These are phyloP conservation scores for Norana najaformis DNA, from an alignment of 2,888 invertebrate genomes.

Conservation along the genomic window DNA sequence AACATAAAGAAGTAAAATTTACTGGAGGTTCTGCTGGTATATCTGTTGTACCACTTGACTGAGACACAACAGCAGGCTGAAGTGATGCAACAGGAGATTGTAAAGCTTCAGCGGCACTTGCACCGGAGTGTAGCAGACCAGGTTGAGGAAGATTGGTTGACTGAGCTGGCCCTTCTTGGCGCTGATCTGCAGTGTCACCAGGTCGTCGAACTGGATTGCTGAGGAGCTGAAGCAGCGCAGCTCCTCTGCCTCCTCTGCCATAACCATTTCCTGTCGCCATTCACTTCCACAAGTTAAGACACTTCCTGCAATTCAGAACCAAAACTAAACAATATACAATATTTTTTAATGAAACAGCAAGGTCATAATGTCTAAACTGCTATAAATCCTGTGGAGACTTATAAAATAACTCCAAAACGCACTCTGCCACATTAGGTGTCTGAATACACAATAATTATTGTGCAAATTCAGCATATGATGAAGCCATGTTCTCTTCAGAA, in stretches of 20 bases:
- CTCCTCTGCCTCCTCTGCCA: slow-evolving; percentile 59
- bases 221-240: slow-evolving; percentile 56
- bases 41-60: not conserved
- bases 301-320: not conserved
- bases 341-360: not conserved
- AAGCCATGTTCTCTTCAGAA: too few relatives aligned
- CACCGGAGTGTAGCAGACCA: not conserved
- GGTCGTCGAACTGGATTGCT: slow-evolving; percentile 51
- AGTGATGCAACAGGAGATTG: not conserved
- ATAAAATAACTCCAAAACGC: too few relatives aligned
- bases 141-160: not conserved
- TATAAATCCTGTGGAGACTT: too few relatives aligned
- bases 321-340: not conserved
- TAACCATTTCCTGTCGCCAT: slow-evolving; percentile 28
- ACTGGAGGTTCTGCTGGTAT: not conserved
- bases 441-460: too few relatives aligned
- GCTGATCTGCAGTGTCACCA: slow-evolving; percentile 45
- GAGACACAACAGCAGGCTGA: not conserved
- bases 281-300: not conserved
- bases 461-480: too few relatives aligned
- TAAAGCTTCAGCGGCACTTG: not conserved
- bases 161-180: slow-evolving; percentile 17
- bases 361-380: too few relatives aligned
- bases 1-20: not conserved
- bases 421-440: too few relatives aligned